Evolutionary conservation across 2,888 invertebrate species (phyloP), one percentile per base, ranked within the genome.

Genomic region (Agriopis marginaria): DNA sequence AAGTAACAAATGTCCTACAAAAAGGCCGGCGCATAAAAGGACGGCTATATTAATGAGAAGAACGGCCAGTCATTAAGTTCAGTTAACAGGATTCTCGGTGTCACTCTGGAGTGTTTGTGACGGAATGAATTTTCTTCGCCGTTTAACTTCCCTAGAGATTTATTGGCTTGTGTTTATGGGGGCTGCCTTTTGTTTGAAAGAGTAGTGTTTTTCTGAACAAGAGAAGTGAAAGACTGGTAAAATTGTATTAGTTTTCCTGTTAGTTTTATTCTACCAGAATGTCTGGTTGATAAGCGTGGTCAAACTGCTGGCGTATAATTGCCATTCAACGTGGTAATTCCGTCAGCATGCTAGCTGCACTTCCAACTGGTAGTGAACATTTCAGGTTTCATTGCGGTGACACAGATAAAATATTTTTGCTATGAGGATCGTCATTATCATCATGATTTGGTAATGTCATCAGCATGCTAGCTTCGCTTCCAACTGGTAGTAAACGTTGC

Each of bases 11-110:
- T 84, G 83, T 83, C 77, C 77, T 76, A 81, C 82, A 85, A 85
- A 85, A 84, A 84, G 79, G 75, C 63, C 42, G 75, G 76, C 7
- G 76, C 68, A 73, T 80, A 84, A 82, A 80, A 42, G 82, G 78
- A 81, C 82, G 79, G 80, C 77, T 72, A 77, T 82, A 88, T 88
- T 87, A 87, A 88, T 88, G 88, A 83, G 81, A 74, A 75, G 80
- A 84, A 86, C 81, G 83, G 79, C 81, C 85, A 82, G 84, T 83
- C 86, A 87, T 89, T 88, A 87, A 81, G 80, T 82, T 80, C 85
- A 86, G 83, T 86, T 85, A 86, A 82, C 86, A 83, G 80, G 80
- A 83, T 85, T 82, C 82, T 80, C 82, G 78, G 79, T 82, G 85
- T 82, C 83, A 81, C 78, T 75, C 77, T 68, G 74, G 82, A 84